phyloP scores from a whole-genome alignment of 2,888 invertebrate genomes.

The Netelia melanura region DNA sequence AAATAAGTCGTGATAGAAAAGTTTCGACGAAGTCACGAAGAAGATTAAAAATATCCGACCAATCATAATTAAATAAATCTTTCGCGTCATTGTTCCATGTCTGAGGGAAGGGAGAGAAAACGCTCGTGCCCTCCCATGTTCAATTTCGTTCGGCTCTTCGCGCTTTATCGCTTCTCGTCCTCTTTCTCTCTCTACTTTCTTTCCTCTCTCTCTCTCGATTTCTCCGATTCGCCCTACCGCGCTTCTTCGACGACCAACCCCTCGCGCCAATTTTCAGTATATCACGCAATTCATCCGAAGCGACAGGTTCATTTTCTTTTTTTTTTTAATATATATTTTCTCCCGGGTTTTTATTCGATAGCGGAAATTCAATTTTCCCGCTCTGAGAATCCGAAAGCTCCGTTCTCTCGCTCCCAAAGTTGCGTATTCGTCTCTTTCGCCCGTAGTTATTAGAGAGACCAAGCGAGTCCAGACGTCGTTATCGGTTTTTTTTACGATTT shows the following conservation, averaged over 20 bases:
- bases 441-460: conserved; percentile 1
- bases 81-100: not conserved
- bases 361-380: conserved; percentile 48
- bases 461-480: not conserved
- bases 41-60: not conserved
- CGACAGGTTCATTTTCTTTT: conserved; percentile 4
- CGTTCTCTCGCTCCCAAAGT: not conserved
- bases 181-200: not conserved
- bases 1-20: not conserved
- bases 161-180: not conserved
- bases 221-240: not conserved
- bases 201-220: not conserved
- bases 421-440: not conserved
- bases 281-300: conserved; percentile 8
- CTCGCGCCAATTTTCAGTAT: not conserved
- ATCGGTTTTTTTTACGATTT: conserved; percentile 17
- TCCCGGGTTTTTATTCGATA: not conserved
- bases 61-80: conserved; percentile 1
- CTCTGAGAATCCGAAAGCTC: conserved; percentile 5
- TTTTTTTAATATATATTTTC: not conserved
- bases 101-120: not conserved
- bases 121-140: not conserved
- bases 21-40: not conserved
- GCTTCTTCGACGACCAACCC: not conserved
- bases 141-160: not conserved